These are phyloP conservation scores for Argyrosomus regius DNA, from an alignment of 2,797 vertebrate genomes.

Conservation along the genomic window DNA sequence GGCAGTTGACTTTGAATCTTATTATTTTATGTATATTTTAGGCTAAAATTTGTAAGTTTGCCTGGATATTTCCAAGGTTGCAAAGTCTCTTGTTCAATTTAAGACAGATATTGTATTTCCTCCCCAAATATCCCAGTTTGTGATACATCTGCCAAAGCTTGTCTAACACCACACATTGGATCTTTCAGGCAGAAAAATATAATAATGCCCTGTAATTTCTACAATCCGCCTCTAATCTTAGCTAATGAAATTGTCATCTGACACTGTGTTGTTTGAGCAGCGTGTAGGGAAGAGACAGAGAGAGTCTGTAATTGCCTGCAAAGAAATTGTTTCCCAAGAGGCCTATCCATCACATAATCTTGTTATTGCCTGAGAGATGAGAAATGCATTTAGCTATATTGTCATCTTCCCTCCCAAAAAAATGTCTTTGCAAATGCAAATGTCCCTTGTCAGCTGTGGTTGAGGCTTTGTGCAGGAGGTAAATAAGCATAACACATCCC, in stretches of 20 bases:
- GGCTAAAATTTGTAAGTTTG: not conserved
- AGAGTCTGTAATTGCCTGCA: constrained; percentile 80
- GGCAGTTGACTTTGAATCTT: not conserved
- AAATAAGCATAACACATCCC: constrained; percentile 48
- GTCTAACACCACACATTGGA: constrained; percentile 66
- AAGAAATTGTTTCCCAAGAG: constrained; percentile 73
- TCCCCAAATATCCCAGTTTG: constrained; percentile 54
- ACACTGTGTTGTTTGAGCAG: constrained; percentile 74
- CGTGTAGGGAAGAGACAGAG: constrained; percentile 69
- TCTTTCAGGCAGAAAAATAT: constrained; percentile 75
- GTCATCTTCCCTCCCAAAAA: constrained; percentile 70
- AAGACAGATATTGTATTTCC: constrained; percentile 32
- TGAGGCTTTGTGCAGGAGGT: constrained; percentile 46
- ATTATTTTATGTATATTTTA: not conserved
- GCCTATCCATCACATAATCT: constrained; percentile 80
- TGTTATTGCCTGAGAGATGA: constrained; percentile 79
- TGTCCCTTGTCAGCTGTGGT: constrained; percentile 61
- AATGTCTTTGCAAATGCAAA: constrained; percentile 60
- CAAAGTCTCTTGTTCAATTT: constrained; percentile 1
- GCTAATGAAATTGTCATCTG: constrained; percentile 86
- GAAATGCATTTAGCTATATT: constrained; percentile 73
- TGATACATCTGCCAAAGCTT: constrained; percentile 71
- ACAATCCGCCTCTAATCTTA: constrained; percentile 80
- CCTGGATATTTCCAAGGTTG: not conserved
- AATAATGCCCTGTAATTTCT: constrained; percentile 80